Conservation (phyloP, 2,797 vertebrate genomes). For the Bradypus variegatus region DNA sequence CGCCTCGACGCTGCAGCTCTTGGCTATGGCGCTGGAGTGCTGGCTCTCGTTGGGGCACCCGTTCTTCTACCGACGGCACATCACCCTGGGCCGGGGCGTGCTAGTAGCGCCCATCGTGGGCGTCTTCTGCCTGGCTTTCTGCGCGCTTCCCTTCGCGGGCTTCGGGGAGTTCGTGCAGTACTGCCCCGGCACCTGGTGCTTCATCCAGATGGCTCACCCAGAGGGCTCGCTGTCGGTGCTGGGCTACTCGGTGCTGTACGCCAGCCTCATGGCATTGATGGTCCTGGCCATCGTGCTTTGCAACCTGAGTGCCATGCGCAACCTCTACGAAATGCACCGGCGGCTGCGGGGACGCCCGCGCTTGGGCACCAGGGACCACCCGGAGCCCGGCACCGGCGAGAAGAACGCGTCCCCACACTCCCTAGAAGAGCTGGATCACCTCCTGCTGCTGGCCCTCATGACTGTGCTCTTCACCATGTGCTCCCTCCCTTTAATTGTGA, state of each 20-base stretch:
- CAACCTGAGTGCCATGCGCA: constrained; percentile 75
- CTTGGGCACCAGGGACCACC: not conserved
- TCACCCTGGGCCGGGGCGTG: constrained; percentile 63
- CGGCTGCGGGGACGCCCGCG: constrained; percentile 62
- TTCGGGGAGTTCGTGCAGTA: constrained; percentile 75
- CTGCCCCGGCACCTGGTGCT: constrained; percentile 80
- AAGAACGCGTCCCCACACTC: constrained; percentile 14
- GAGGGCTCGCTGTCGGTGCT: constrained; percentile 32
- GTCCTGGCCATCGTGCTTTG: constrained; percentile 73
- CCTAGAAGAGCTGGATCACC: constrained; percentile 87
- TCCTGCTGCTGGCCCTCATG: constrained; percentile 88
- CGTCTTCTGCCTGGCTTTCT: constrained; percentile 70
- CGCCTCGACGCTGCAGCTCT: constrained; percentile 74
- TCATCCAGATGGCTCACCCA: constrained; percentile 69
- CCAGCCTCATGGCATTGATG: constrained; percentile 71
- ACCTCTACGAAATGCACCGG: constrained; percentile 70
- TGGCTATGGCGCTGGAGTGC: constrained; percentile 80
- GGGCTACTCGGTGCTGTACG: constrained; percentile 75
- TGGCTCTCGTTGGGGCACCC: constrained; percentile 76
- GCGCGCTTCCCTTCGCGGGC: constrained; percentile 71
- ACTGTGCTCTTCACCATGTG: constrained; percentile 90
- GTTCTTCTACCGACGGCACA: constrained; percentile 72
- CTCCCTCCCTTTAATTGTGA: constrained; percentile 90
- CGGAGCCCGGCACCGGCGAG: not conserved
- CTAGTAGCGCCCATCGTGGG: constrained; percentile 58